Evolutionary conservation across 92 coral and sea anemone species (phyloP), one percentile per base, ranked within the genome.

Genomic region (Virgularia gustaviana): DNA sequence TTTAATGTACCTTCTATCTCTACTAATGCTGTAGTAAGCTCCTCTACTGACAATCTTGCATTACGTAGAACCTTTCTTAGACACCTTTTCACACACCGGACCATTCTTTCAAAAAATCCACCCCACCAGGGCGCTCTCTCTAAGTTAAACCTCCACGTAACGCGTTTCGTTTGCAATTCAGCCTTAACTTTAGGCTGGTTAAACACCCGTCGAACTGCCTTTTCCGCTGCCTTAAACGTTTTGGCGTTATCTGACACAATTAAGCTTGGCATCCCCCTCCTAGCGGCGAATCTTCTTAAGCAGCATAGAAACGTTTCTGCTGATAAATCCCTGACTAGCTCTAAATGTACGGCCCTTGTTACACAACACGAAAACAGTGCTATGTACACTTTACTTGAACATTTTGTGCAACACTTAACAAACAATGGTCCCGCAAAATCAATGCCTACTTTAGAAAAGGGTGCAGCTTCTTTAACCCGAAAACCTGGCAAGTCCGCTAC

Each of bases 331-430:
- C 57, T 35, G 4, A 77, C 75, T 20, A 77, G 30, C 28, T 77
- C 82, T 34, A 77, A 65, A 36, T 77, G 76, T 49, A 77, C 53
- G 3, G 82, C 82, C 37, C 82, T 32, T 0, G 82, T 65, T n/a
- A 65, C 75, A 23, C 82, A 77, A n/a, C 82, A 65, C 23, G 82
- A 77, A 36, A 65, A 77, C 2, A 77, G 29, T 16, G 65, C 78
- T 10, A 55, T 55, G n/a, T 72, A 72, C n/a, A 51, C 67, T 23
- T 72, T 72, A 8, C 39, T 29, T 35, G 49, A 22, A 15, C 53
- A 29, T 28, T 55, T 31, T 55, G 67, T 29, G 20, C 36, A 6
- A 24, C 1, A 33, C 34, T 49, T 72, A 19, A 57, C 67, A 36
- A 36, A 56, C 20, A 72, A 13, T 33, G 77, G 77, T n/a, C 77